Percentiles rank a stretch among this genome's conserved stretches.
These are phyloP conservation scores for Mizuhopecten yessoensis DNA, from an alignment of 1,140 invertebrate genomes.

Conservation along the genomic window DNA sequence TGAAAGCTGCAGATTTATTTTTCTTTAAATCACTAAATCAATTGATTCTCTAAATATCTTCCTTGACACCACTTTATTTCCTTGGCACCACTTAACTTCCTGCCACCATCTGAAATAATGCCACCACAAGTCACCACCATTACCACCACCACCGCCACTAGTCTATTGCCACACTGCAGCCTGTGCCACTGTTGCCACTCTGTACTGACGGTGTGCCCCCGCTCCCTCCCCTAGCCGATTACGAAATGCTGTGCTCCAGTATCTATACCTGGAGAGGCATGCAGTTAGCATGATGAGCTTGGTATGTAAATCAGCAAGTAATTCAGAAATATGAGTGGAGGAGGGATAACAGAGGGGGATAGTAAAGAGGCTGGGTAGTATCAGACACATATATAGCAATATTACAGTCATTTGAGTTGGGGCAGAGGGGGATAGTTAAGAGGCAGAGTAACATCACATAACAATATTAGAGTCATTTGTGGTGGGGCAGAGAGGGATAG, in stretches of 20 bases:
- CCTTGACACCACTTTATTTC: neutral
- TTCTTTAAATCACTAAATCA: no score
- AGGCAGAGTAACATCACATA: no score
- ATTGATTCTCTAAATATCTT: neutral
- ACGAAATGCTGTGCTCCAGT: neutral
- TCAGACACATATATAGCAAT: no score
- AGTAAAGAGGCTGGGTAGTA: no score
- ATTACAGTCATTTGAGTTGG: no score
- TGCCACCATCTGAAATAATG: neutral
- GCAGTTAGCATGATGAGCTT: neutral
- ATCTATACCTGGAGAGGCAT: neutral
- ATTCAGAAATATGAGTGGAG: no score
- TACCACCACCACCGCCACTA: neutral
- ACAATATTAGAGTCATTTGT: no score
- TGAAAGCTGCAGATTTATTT: neutral
- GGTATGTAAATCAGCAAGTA: constrained; percentile 23
- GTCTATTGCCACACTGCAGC: neutral
- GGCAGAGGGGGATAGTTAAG: no score
- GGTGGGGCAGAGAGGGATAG: no score
- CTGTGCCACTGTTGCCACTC: no score
- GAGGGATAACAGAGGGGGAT: no score
- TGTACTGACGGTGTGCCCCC: no score
- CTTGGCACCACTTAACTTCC: neutral
- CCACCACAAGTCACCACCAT: neutral
- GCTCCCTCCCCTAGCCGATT: neutral